Evolutionary conservation across 1,140 invertebrate genomes (phyloP).

Genomic region (Ips typographus): DNA sequence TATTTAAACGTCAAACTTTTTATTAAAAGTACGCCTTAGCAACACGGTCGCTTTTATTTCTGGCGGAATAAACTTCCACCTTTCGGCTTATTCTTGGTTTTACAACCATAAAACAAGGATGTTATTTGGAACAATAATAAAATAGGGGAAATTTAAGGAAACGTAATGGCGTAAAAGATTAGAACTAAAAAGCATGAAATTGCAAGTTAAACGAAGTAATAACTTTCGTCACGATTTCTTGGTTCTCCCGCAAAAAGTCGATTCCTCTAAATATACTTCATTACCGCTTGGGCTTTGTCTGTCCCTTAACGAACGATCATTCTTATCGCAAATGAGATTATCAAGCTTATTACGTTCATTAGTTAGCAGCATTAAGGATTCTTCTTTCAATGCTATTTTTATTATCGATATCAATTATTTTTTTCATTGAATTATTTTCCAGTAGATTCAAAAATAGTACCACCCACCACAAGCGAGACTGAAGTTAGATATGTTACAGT

Average conservation of each 20-base stretch:
- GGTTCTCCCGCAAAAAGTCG: slow-evolving; percentile 26
- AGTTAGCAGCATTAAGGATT: slow-evolving; percentile 12
- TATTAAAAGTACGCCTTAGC: background rate
- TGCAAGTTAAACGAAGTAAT: slow-evolving; percentile 30
- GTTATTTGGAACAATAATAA: slow-evolving; percentile 26
- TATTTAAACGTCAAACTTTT: background rate
- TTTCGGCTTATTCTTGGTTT: background rate
- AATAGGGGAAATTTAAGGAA: slow-evolving; percentile 24
- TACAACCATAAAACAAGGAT: slow-evolving; percentile 17
- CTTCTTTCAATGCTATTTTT: background rate
- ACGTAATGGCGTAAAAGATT: slow-evolving; percentile 30
- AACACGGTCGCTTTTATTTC: background rate
- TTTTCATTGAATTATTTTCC: too few relatives aligned
- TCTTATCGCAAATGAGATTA: slow-evolving; percentile 19
- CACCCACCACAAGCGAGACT: too few relatives aligned
- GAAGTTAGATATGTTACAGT: too few relatives aligned
- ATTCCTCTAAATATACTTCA: slow-evolving; percentile 26
- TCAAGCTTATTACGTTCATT: slow-evolving; percentile 12
- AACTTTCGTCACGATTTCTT: slow-evolving; percentile 29
- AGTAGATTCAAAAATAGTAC: too few relatives aligned
- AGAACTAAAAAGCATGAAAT: slow-evolving; percentile 30
- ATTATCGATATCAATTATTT: background rate
- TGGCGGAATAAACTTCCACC: background rate
- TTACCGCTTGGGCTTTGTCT: slow-evolving; percentile 20
- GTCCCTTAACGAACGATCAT: slow-evolving; percentile 19